These are phyloP conservation scores for Porites australiensis DNA, from an alignment of 64 coral and sea anemone species.

Conservation along the genomic window DNA sequence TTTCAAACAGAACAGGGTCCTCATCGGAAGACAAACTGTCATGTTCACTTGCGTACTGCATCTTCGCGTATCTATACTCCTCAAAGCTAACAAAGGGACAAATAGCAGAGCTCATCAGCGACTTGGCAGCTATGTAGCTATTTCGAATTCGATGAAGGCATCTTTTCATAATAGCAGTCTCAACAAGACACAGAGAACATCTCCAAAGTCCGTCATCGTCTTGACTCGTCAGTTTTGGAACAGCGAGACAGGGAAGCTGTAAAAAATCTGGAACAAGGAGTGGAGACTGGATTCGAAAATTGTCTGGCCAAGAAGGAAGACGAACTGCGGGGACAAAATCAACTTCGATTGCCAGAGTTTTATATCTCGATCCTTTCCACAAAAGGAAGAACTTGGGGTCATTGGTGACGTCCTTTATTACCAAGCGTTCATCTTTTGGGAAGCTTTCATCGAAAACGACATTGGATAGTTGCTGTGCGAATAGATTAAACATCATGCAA, in stretches of 20 bases:
- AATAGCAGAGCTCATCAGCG: slow-evolving; percentile 57
- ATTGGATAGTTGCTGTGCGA: slow-evolving; percentile 35
- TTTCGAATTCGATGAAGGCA: slow-evolving; percentile 61
- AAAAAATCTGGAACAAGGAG: slow-evolving; percentile 47
- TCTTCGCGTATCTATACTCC: slow-evolving; percentile 56
- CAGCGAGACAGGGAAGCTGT: slow-evolving; percentile 36
- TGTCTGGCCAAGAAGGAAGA: slow-evolving; percentile 51
- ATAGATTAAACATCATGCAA: slow-evolving; percentile 31
- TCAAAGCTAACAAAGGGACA: slow-evolving; percentile 66
- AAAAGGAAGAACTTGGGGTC: slow-evolving; percentile 38
- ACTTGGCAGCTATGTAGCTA: slow-evolving; percentile 70
- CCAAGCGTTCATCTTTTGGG: slow-evolving; percentile 42
- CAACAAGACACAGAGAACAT: slow-evolving; percentile 50
- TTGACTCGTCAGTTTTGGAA: slow-evolving; percentile 57
- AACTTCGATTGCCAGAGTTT: slow-evolving; percentile 23
- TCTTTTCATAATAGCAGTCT: slow-evolving; percentile 60
- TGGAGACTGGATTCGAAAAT: slow-evolving; percentile 29
- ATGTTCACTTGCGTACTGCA: slow-evolving; percentile 32
- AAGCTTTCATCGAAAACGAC: slow-evolving; percentile 30
- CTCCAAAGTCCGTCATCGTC: slow-evolving; percentile 50
- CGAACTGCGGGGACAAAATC: slow-evolving; percentile 73
- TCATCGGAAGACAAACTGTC: slow-evolving; percentile 30
- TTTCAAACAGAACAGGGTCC: slow-evolving; percentile 37
- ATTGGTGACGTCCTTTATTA: slow-evolving; percentile 47
- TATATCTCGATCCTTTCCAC: slow-evolving; percentile 61